Percentiles rank a stretch among this genome's conserved stretches.
Evolutionary conservation across 1,140 invertebrate species (phyloP).

Genomic region (Goniozus legneri): DNA sequence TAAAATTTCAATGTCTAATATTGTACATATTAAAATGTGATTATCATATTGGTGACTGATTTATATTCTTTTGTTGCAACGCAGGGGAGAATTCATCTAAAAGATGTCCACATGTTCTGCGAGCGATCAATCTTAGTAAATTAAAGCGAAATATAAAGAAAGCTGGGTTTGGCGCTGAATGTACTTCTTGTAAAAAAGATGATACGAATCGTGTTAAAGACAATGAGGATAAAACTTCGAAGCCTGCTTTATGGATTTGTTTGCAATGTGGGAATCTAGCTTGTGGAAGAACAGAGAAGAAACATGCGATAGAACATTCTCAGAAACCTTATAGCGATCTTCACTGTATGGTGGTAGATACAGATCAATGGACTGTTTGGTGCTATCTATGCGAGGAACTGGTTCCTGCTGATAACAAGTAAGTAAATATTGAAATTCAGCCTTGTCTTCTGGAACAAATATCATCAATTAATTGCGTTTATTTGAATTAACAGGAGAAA

Average conservation of each 20-base stretch:
- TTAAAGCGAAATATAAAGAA: slow-evolving; percentile 63
- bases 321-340: slow-evolving; percentile 70
- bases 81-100: slow-evolving; percentile 10
- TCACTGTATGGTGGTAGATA: slow-evolving; percentile 73
- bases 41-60: neutral
- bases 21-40: neutral
- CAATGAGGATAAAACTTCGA: slow-evolving; percentile 33
- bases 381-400: slow-evolving; percentile 68
- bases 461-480: no score
- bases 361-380: slow-evolving; percentile 69
- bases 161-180: slow-evolving; percentile 59
- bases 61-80: neutral
- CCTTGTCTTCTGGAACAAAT: no score
- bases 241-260: slow-evolving; percentile 64
- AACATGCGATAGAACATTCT: slow-evolving; percentile 76
- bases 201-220: slow-evolving; percentile 33
- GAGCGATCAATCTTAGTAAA: slow-evolving; percentile 63
- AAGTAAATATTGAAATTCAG: slow-evolving; percentile 15
- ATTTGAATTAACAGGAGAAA: no score
- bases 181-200: slow-evolving; percentile 59
- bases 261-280: slow-evolving; percentile 71
- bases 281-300: slow-evolving; percentile 67
- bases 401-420: slow-evolving; percentile 49
- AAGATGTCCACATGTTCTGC: slow-evolving; percentile 66
- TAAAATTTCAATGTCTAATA: neutral